Conservation (phyloP, 2,113 vertebrate genomes). For the Corvus cornix region DNA sequence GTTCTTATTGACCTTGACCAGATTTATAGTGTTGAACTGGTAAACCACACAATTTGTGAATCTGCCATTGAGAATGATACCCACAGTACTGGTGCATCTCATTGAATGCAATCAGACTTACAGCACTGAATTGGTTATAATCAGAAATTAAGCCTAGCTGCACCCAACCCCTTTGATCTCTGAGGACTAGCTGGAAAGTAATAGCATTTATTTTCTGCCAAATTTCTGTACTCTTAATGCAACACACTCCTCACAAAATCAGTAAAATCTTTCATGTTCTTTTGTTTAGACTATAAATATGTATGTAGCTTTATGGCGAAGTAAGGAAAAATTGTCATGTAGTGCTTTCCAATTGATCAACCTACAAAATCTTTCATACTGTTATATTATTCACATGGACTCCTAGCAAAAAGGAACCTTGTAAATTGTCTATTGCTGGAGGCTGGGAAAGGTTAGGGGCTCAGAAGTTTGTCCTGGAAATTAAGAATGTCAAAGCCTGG, state of each 20-base stretch:
- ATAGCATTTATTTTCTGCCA: not conserved
- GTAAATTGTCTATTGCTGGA: not conserved
- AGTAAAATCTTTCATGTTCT: not conserved
- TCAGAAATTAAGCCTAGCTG: not conserved
- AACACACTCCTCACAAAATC: not conserved
- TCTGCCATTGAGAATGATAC: not conserved
- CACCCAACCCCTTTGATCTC: not conserved
- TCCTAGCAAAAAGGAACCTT: not conserved
- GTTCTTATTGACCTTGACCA: not conserved
- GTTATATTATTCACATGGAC: not conserved
- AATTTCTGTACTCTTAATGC: not conserved
- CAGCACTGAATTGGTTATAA: not conserved
- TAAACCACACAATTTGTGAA: not conserved
- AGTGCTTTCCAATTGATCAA: not conserved
- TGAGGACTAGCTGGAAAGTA: not conserved
- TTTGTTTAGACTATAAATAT: conserved; percentile 36
- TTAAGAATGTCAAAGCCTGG: not conserved
- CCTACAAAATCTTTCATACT: not conserved
- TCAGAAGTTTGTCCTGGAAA: conserved; percentile 18
- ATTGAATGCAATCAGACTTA: not conserved
- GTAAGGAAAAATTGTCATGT: not conserved
- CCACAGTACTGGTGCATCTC: not conserved
- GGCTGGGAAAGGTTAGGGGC: not conserved
- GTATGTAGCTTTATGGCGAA: not conserved
- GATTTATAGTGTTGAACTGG: not conserved